phyloP scores from a whole-genome alignment of 2,113 vertebrate genomes.

The Hemicordylus capensis region DNA sequence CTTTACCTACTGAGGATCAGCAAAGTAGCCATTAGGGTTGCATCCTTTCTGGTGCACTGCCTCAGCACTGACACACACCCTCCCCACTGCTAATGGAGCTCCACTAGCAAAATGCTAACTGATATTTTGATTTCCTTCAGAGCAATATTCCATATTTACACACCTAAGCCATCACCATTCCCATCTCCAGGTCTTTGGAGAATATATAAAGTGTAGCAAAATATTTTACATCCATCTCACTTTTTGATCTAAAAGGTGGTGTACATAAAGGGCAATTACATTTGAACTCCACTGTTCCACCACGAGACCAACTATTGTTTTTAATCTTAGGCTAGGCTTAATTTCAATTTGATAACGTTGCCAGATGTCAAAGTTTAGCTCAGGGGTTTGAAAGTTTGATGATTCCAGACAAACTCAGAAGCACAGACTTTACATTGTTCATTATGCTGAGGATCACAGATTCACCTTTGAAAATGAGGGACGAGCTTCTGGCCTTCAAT shows the following conservation, averaged over 20 bases:
- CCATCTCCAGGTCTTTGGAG: too few relatives aligned
- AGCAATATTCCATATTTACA: background rate
- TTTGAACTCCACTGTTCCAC: too few relatives aligned
- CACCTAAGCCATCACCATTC: background rate
- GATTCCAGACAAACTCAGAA: background rate
- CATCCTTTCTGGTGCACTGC: background rate
- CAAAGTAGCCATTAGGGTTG: background rate
- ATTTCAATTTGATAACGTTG: background rate
- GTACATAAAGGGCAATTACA: too few relatives aligned
- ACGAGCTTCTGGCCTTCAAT: background rate
- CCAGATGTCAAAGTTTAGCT: background rate
- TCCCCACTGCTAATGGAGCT: background rate
- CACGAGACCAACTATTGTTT: too few relatives aligned
- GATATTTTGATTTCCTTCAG: background rate
- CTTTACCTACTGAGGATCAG: background rate
- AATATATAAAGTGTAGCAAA: too few relatives aligned
- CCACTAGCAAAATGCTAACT: background rate
- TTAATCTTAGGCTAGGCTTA: too few relatives aligned
- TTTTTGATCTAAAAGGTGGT: too few relatives aligned
- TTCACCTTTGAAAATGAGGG: background rate
- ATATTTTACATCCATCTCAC: too few relatives aligned
- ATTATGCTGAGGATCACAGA: background rate
- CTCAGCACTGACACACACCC: background rate
- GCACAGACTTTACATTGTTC: background rate
- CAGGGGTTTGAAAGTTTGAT: background rate